These are phyloP conservation scores for Drosophila bunnanda DNA, from an alignment of 2,888 invertebrate species.

Conservation along the genomic window DNA sequence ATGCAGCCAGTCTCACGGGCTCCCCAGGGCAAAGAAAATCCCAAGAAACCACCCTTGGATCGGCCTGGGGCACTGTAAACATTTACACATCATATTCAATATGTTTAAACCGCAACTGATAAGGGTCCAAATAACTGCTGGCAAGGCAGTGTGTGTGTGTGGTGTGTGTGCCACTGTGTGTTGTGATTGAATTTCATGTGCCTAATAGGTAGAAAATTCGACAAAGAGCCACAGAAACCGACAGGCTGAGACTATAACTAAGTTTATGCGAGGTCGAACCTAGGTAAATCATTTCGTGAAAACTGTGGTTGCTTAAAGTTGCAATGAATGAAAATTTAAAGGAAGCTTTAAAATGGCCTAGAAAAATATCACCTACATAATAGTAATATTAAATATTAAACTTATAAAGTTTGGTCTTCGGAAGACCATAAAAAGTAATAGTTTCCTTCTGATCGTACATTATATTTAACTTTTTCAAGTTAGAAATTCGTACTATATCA, in stretches of 20 bases:
- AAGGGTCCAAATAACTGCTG: conserved; percentile 62
- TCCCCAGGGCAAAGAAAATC: conserved; percentile 8
- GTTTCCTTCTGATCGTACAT: neutral
- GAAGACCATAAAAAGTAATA: neutral
- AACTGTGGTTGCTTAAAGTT: neutral
- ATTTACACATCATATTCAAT: conserved; percentile 71
- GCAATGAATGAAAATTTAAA: too few relatives aligned
- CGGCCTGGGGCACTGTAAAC: conserved; percentile 25
- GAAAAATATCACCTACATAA: too few relatives aligned
- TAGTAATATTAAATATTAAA: neutral
- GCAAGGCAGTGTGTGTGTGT: conserved; percentile 8
- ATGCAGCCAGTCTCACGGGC: conserved; percentile 62
- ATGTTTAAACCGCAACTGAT: conserved; percentile 66
- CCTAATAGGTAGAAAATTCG: conserved; percentile 80
- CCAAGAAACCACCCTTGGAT: conserved; percentile 22
- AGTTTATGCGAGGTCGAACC: conserved; percentile 12
- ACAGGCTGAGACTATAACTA: neutral
- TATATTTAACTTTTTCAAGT: neutral
- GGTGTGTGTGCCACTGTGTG: conserved; percentile 33
- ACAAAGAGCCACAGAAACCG: conserved; percentile 50
- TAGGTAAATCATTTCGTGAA: neutral
- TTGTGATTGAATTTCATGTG: conserved; percentile 80
- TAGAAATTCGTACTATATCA: neutral
- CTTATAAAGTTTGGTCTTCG: neutral
- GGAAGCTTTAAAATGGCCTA: too few relatives aligned